These are phyloP conservation scores for Plodia interpunctella DNA, from an alignment of 1,140 invertebrate genomes.

Conservation along the genomic window DNA sequence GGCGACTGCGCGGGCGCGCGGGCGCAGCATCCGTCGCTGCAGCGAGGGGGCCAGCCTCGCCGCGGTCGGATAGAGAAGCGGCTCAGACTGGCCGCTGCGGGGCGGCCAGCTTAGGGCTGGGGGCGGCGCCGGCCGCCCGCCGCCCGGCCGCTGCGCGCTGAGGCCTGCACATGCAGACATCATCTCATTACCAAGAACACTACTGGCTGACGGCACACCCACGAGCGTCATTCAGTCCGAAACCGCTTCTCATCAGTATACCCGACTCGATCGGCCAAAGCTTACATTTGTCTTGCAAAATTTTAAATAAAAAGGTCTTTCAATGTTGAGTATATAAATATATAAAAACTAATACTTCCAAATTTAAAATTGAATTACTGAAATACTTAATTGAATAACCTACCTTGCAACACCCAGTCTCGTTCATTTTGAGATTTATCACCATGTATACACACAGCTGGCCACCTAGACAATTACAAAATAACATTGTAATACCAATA, in stretches of 20 bases:
- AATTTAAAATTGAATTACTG: not conserved
- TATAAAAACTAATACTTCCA: not conserved
- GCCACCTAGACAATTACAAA: constrained; percentile 77
- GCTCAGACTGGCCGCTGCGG: constrained; percentile 63
- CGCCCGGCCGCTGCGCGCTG: constrained; percentile 55
- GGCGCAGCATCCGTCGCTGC: constrained; percentile 16
- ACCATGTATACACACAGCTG: constrained; percentile 91
- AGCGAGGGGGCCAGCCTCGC: constrained; percentile 42
- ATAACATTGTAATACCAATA: constrained; percentile 13
- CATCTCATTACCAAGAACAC: constrained; percentile 33
- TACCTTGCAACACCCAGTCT: constrained; percentile 88
- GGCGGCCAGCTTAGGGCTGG: constrained; percentile 54
- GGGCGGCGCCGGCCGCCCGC: constrained; percentile 45
- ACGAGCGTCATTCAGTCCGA: constrained; percentile 45
- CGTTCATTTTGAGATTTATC: constrained; percentile 94
- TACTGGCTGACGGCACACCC: constrained; percentile 24
- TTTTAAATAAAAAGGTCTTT: constrained; percentile 28
- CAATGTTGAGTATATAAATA: not conserved
- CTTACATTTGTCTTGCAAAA: constrained; percentile 12
- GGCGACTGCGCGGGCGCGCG: constrained; percentile 8
- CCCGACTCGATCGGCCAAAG: constrained; percentile 3
- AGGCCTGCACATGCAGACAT: constrained; percentile 70
- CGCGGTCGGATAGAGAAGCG: constrained; percentile 53
- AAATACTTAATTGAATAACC: constrained; percentile 34
- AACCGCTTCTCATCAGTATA: constrained; percentile 53